Percentiles rank a stretch among this genome's conserved stretches.
phyloP scores from a whole-genome alignment of 2,797 vertebrate genomes.

The Cuculus canorus region DNA sequence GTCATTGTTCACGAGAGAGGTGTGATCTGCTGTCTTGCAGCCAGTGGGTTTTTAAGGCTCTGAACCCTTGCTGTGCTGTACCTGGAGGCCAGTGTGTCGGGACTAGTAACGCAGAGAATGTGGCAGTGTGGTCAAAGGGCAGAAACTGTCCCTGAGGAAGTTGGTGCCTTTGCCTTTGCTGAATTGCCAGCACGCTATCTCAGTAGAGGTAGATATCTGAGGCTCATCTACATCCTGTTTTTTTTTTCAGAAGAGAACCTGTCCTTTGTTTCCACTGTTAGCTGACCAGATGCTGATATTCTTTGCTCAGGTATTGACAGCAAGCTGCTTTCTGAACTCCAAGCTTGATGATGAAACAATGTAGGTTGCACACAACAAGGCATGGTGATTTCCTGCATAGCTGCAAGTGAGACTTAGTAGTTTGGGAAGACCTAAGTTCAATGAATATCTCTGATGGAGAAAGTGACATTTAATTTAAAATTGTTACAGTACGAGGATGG shows the following conservation, averaged over 20 bases:
- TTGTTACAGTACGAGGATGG: neutral
- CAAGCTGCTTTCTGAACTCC: neutral
- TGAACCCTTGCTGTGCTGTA: neutral
- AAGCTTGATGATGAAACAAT: neutral
- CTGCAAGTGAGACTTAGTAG: neutral
- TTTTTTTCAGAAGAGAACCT: neutral
- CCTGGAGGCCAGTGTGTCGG: neutral
- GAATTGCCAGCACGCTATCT: neutral
- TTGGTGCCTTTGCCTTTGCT: neutral
- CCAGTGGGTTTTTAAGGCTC: neutral
- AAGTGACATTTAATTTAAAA: neutral
- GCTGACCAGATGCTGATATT: neutral
- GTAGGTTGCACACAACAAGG: neutral
- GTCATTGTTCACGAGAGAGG: accelerated
- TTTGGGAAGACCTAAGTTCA: neutral
- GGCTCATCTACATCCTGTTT: accelerated
- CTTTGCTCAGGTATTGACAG: neutral
- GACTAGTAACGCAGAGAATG: neutral
- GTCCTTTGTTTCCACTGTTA: neutral
- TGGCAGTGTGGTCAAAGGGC: neutral
- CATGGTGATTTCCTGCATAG: neutral
- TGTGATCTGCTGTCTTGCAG: neutral
- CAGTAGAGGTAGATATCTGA: neutral
- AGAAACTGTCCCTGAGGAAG: neutral
- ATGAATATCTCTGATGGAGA: neutral